A percentile compares a stretch with the other conserved stretches of the same genome.
Evolutionary conservation across 2,888 invertebrate species (phyloP).

Genomic region (Spialia ferax): DNA sequence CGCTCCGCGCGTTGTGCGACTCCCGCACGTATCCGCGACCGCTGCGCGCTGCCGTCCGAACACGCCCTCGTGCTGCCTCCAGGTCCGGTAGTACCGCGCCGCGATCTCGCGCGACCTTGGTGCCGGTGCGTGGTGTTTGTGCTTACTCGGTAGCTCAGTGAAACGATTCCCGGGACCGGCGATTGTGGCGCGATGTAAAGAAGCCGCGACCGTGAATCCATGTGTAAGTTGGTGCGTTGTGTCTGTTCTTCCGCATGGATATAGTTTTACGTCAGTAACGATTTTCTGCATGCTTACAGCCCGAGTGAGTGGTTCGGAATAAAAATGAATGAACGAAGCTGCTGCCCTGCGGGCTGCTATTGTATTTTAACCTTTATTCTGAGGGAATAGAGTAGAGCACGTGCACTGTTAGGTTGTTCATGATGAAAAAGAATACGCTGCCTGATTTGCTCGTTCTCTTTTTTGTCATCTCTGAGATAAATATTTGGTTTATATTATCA

Average conservation of each 20-base stretch:
- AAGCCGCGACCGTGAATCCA: slow-evolving; percentile 79
- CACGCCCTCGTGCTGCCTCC: slow-evolving; percentile 52
- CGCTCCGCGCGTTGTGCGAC: slow-evolving; percentile 54
- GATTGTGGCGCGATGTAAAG: slow-evolving; percentile 87
- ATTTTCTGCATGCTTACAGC: slow-evolving; percentile 68
- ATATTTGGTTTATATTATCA: slow-evolving; percentile 52
- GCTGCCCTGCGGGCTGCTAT: slow-evolving; percentile 54
- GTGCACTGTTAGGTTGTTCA: slow-evolving; percentile 71
- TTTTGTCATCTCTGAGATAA: slow-evolving; percentile 47
- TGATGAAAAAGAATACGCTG: slow-evolving; percentile 61
- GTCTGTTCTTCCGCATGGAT: slow-evolving; percentile 62
- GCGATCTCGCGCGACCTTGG: slow-evolving; percentile 45
- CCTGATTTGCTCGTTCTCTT: slow-evolving; percentile 56
- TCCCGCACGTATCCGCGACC: slow-evolving; percentile 57
- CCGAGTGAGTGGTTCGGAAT: slow-evolving; percentile 63
- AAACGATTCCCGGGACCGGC: slow-evolving; percentile 89
- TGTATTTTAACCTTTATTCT: slow-evolving; percentile 75
- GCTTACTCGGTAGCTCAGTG: slow-evolving; percentile 86
- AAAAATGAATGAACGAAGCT: slow-evolving; percentile 73
- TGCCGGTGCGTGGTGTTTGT: slow-evolving; percentile 79
- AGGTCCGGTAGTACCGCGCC: slow-evolving; percentile 52
- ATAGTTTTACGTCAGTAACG: slow-evolving; percentile 64
- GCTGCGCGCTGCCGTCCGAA: slow-evolving; percentile 42
- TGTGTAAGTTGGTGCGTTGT: slow-evolving; percentile 83
- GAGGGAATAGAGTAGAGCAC: slow-evolving; percentile 71